These are phyloP conservation scores for Clupea harengus DNA, from an alignment of 2,113 vertebrate genomes.

Conservation along the genomic window DNA sequence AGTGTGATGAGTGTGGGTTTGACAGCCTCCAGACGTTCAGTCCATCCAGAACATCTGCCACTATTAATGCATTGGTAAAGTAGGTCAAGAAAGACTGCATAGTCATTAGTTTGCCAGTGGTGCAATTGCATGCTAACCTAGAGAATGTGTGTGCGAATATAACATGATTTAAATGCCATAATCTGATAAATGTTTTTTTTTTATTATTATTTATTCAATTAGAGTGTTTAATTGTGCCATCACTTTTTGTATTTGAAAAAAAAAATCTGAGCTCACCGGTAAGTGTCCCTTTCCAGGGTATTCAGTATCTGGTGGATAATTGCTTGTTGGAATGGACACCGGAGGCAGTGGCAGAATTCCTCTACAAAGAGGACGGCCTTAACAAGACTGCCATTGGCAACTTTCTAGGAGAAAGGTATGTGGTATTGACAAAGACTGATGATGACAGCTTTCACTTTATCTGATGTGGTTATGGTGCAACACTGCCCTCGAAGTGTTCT, in stretches of 20 bases:
- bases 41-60: not conserved
- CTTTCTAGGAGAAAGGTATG: conserved; percentile 86
- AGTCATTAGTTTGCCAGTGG: not conserved
- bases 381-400: conserved; percentile 91
- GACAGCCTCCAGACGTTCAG: not conserved
- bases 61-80: not conserved
- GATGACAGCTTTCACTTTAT: not conserved
- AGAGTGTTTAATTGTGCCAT: not conserved
- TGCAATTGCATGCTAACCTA: not conserved
- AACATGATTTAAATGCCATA: not conserved
- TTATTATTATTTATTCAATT: not conserved
- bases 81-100: not conserved
- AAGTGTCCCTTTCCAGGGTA: conserved; percentile 71
- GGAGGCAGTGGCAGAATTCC: conserved; percentile 83
- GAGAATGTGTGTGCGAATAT: not conserved
- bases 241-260: not conserved
- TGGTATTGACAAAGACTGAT: not conserved
- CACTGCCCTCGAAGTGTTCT: not conserved
- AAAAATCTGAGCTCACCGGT: not conserved
- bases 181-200: not conserved
- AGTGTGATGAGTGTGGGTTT: not conserved
- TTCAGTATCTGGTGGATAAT: conserved; percentile 81
- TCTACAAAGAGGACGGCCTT: conserved; percentile 90
- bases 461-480: not conserved
- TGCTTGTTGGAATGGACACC: conserved; percentile 71